A percentile compares a stretch with the other conserved stretches of the same genome.
These are phyloP conservation scores for Wiebesia pumilae DNA, from an alignment of 1,140 invertebrate species.

Conservation along the genomic window DNA sequence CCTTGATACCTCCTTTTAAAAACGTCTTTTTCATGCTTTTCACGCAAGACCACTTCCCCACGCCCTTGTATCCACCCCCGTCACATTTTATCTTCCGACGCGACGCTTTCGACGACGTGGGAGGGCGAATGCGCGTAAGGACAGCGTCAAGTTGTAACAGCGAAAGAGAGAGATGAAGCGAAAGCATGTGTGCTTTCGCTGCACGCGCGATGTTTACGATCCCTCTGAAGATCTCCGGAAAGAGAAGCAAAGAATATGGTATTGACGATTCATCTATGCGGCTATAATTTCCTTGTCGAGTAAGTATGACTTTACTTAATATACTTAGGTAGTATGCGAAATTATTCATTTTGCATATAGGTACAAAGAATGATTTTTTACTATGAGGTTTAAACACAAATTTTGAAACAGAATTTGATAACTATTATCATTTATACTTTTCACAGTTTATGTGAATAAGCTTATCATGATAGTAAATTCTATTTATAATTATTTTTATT, in stretches of 20 bases:
- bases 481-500: not conserved
- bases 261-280: not conserved
- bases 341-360: not conserved
- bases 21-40: slow-evolving; percentile 1
- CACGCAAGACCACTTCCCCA: not conserved
- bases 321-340: not conserved
- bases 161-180: not conserved
- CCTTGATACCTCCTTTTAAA: slow-evolving; percentile 21
- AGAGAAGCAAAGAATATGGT: not conserved
- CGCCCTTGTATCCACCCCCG: not conserved
- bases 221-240: not conserved
- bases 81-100: slow-evolving; percentile 12
- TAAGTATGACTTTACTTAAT: not conserved
- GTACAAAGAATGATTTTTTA: no score
- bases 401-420: no score
- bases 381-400: no score
- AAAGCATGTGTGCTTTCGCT: slow-evolving; percentile 8
- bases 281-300: not conserved
- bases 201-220: not conserved
- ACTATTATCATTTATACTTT: no score
- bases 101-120: slow-evolving; percentile 31
- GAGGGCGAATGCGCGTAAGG: not conserved
- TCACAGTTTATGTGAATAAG: no score
- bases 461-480: no score
- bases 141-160: not conserved